Percentiles rank a stretch among this genome's conserved stretches.
These are phyloP conservation scores for Glomeris maerens DNA, from an alignment of 1,140 invertebrate species.

Conservation along the genomic window DNA sequence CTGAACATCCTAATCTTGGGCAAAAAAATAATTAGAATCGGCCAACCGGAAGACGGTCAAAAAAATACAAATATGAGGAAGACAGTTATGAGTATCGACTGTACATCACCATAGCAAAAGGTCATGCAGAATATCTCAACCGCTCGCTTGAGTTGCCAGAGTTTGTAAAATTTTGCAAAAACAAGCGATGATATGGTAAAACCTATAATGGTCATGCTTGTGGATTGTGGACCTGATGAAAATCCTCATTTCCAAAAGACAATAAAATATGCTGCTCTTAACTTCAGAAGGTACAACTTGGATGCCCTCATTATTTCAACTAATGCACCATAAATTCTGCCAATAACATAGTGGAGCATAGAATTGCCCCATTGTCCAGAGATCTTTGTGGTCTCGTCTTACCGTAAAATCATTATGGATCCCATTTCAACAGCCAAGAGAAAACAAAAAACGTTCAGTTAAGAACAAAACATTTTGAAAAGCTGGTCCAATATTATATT, in stretches of 20 bases:
- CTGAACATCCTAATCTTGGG: too few species aligned
- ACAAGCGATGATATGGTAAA: slow-evolving; percentile 22
- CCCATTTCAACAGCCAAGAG: slow-evolving; percentile 26
- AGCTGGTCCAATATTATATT: slow-evolving; percentile 23
- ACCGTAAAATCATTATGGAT: slow-evolving; percentile 27
- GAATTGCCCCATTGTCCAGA: slow-evolving; percentile 30
- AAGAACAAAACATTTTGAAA: slow-evolving; percentile 26
- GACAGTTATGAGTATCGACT: too few species aligned
- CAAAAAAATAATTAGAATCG: too few species aligned
- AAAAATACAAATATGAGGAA: too few species aligned
- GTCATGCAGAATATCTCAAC: slow-evolving; percentile 28
- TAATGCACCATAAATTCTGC: slow-evolving; percentile 30
- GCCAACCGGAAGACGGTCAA: too few species aligned
- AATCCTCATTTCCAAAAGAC: too few species aligned
- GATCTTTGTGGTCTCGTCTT: slow-evolving; percentile 29
- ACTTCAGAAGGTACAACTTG: too few species aligned
- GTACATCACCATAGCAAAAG: slow-evolving; percentile 22
- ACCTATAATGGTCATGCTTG: slow-evolving; percentile 29
- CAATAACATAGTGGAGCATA: slow-evolving; percentile 25
- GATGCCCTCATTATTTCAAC: slow-evolving; percentile 31
- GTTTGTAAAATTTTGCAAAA: too few species aligned
- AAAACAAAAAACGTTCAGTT: slow-evolving; percentile 26
- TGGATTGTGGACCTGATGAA: too few species aligned
- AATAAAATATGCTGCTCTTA: too few species aligned
- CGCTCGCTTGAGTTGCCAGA: too few species aligned